These are phyloP conservation scores for Sycophila texana DNA, from an alignment of 2,888 invertebrate species.

Conservation along the genomic window DNA sequence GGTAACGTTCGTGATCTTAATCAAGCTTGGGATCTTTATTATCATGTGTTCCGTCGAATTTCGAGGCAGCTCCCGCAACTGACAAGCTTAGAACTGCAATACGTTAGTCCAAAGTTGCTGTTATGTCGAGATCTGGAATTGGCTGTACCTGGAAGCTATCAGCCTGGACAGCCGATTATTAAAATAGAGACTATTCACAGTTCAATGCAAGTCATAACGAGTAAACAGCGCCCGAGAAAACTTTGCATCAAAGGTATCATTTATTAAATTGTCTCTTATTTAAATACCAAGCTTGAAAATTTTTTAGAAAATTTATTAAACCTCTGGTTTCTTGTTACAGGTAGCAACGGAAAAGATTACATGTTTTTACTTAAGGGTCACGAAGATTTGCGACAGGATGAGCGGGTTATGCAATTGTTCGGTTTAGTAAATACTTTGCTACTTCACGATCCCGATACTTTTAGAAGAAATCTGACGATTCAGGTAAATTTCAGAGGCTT, in stretches of 20 bases:
- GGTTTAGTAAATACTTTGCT: conserved; percentile 97
- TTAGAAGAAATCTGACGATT: conserved; percentile 87
- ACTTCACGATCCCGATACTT: conserved; percentile 96
- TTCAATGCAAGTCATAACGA: conserved; percentile 96
- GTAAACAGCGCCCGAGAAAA: conserved; percentile 97
- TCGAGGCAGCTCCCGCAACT: conserved; percentile 95
- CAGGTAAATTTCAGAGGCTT: conserved; percentile 70
- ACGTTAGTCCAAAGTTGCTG: conserved; percentile 94
- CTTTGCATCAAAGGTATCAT: conserved; percentile 86
- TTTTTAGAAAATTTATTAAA: too few species aligned
- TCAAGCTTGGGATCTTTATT: conserved; percentile 99
- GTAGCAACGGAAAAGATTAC: conserved; percentile 98
- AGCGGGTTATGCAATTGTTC: conserved; percentile 98
- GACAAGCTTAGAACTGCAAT: conserved; percentile 93
- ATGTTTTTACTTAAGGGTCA: conserved; percentile 99
- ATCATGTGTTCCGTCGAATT: conserved; percentile 97
- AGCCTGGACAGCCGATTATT: conserved; percentile 92
- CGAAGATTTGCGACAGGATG: conserved; percentile 98
- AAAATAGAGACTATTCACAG: conserved; percentile 93
- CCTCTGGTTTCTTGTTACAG: conserved; percentile 74
- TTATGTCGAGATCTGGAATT: conserved; percentile 94
- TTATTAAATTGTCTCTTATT: neutral
- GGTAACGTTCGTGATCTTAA: conserved; percentile 93
- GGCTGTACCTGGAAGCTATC: conserved; percentile 98
- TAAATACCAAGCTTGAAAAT: too few species aligned